A percentile compares a stretch with the other conserved stretches of the same genome.
phyloP scores from a whole-genome alignment of 1,140 invertebrate species.

The Laodelphax striatellus region DNA sequence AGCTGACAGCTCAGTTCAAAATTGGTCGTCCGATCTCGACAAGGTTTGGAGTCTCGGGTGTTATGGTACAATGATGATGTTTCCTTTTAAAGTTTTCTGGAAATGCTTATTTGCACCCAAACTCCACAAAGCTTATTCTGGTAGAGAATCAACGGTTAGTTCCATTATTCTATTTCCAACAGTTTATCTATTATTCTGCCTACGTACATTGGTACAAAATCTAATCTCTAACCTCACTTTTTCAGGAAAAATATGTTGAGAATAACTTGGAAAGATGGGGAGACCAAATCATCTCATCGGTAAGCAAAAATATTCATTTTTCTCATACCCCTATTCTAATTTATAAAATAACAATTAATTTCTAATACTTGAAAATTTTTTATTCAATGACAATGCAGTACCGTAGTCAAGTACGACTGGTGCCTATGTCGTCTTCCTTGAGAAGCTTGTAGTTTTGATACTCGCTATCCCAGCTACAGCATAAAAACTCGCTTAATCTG shows the following conservation, averaged over 20 bases:
- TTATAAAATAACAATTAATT: not conserved
- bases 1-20: too few relatives aligned
- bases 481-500: not conserved
- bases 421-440: not conserved
- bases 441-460: not conserved
- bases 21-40: too few relatives aligned
- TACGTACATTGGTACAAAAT: conserved; percentile 15
- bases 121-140: conserved; percentile 49
- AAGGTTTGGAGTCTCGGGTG: too few relatives aligned
- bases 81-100: conserved; percentile 24
- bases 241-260: conserved; percentile 50
- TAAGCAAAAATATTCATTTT: conserved; percentile 31
- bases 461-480: not conserved
- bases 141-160: conserved; percentile 33
- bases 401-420: not conserved
- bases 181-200: conserved; percentile 12
- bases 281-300: conserved; percentile 55
- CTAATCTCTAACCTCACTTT: conserved; percentile 16
- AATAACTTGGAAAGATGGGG: conserved; percentile 52
- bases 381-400: too few relatives aligned
- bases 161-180: conserved; percentile 26
- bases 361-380: not conserved
- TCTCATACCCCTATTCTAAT: conserved; percentile 5
- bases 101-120: conserved; percentile 49
- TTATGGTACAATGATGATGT: too few relatives aligned